Evolutionary conservation across 1,140 invertebrate genomes (phyloP), one percentile per base, ranked within the genome.

Genomic region (Bradysia coprophila): DNA sequence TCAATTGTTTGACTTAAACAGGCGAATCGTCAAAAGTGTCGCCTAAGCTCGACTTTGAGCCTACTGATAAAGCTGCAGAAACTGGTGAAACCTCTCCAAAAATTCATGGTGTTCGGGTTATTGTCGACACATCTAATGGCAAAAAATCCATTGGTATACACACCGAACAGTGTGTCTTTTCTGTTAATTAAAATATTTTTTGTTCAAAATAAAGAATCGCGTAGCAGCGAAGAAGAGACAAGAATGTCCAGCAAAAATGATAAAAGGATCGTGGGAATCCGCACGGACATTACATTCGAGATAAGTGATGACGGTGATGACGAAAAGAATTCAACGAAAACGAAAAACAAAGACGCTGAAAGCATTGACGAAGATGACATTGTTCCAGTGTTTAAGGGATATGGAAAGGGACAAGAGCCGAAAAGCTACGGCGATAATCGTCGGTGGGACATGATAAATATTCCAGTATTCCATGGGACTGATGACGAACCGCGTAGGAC

Each of bases 221-320:
- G 6, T 9, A 20, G 19, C 21, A 19, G 38, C 21, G 19, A 39
- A 20, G 10, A 10, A 21, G 18, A 21, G n/a, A 19, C 16, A 16
- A 15, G 34, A n/a, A n/a, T 37, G 13, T 15, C n/a, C 5, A 9
- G 8, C n/a, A 37, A 37, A 19, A 37, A 8, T 5, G 54, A 54
- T 46, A 58, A 53, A 47, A 60, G 60, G 47, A 53, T 52, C 41
- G 58, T 61, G 48, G 57, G 57, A 40, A 60, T 61, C 44, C 57
- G 58, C 43, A 61, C 58, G 15, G 58, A 61, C 46, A 58, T 61
- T 43, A 61, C 58, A 46, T 61, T 61, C 47, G 58, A 61, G 40
- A 57, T 61, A 36, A 56, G 56, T 21, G 51, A 55, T 36, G 55
- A 59, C 40, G 50, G 53, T 33, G 53, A 56, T 16, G 51, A 45